Conservation (phyloP, 2,888 invertebrate species). For the Lasioglossum pauxillum region DNA sequence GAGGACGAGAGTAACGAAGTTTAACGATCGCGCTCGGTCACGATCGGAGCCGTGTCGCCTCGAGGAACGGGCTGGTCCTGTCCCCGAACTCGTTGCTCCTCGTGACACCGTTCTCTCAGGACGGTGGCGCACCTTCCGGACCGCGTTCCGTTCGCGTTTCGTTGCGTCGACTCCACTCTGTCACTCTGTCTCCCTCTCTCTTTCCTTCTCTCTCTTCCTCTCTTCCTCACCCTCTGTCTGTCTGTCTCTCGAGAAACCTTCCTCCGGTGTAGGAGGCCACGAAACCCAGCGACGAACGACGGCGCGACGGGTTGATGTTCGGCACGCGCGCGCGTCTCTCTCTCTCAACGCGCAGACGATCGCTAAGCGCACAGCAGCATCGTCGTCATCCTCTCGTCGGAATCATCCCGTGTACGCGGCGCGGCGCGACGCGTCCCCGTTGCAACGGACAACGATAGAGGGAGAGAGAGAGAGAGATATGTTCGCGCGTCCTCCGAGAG, state of each 20-base stretch:
- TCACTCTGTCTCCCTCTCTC: neutral
- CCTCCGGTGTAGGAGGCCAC: conserved; percentile 6
- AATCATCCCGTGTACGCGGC: neutral
- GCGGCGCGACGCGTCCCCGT: neutral
- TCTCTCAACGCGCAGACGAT: conserved; percentile 8
- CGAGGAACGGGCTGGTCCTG: conserved; percentile 14
- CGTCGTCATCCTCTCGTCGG: conserved; percentile 1
- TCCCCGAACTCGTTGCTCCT: conserved; percentile 18
- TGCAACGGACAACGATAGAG: neutral
- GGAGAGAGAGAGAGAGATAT: neutral
- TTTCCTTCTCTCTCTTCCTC: neutral
- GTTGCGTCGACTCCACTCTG: conserved; percentile 25
- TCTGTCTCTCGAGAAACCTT: neutral
- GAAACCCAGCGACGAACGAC: conserved; percentile 4
- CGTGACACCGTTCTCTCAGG: conserved; percentile 9
- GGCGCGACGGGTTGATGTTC: conserved; percentile 5
- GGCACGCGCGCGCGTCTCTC: conserved; percentile 9
- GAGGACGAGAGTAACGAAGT: neutral
- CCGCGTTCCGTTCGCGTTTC: conserved; percentile 24
- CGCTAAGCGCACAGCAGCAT: neutral
- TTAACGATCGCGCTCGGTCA: neutral
- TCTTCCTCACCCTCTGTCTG: neutral
- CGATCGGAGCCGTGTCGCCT: neutral
- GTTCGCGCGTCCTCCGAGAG: neutral
- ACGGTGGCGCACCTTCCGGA: conserved; percentile 55